Percentiles rank a stretch among this genome's conserved stretches.
phyloP scores from a whole-genome alignment of 2,797 vertebrate species.

The Okamejei kenojei region DNA sequence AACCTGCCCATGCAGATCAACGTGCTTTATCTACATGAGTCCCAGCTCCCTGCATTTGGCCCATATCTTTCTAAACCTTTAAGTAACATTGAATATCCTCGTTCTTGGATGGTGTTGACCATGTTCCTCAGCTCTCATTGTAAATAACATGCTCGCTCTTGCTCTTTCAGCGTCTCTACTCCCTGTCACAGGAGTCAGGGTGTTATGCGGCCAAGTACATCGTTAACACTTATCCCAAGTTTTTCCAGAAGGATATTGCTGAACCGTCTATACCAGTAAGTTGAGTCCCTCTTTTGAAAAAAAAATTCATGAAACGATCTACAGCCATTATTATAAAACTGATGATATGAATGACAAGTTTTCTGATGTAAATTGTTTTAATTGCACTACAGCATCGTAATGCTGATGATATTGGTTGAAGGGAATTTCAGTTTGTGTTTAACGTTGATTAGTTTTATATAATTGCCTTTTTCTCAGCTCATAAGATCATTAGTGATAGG shows the following conservation, averaged over 20 bases:
- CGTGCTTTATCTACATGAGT: no score
- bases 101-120: neutral
- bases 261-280: constrained; percentile 84
- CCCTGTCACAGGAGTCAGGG: constrained; percentile 76
- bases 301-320: no score
- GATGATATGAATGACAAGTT: neutral
- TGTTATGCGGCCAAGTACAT: constrained; percentile 77
- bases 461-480: neutral
- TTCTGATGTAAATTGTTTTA: neutral
- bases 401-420: neutral
- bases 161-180: constrained; percentile 63
- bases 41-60: no score
- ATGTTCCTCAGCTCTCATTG: neutral
- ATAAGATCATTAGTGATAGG: no score
- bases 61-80: no score
- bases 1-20: no score
- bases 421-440: neutral
- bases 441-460: neutral
- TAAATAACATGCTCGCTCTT: constrained; percentile 30
- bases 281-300: neutral
- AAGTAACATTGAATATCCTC: no score
- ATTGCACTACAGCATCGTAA: no score
- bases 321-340: neutral
- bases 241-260: constrained; percentile 79
- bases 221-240: constrained; percentile 69